Base-by-base conservation (phyloP, 2,113 vertebrate species). In the Macquaria australasica region DNA sequence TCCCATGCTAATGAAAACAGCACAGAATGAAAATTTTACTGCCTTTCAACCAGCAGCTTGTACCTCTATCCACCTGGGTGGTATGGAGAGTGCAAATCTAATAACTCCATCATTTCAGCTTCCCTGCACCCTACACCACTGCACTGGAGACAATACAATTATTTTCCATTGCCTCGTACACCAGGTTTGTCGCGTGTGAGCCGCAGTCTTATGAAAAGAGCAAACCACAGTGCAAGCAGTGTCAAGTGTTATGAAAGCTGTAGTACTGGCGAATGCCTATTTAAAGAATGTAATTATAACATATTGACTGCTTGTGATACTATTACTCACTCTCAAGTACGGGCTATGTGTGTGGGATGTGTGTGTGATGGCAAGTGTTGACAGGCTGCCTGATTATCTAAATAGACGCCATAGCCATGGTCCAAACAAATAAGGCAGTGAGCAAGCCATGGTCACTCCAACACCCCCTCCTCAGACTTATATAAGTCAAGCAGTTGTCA, bases 351-450 rank as follows among this genome's bases (percentile, higher is more conserved):
- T 45, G 31, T 58, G 76, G 18, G 56, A 41, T 34, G 70, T 43
- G 80, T 23, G 68, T 72, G 71, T 55, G 60, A 77, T 78, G 72
- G 71, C 58, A 68, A 85, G 89, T 83, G 92, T 88, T 93, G 92
- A 93, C 87, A 91, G 79, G 77, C 75, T 70, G 80, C 72, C 67
- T 77, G 81, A 92, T 91, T 93, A 92, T 93, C 88, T 91, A 87
- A 91, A 87, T 84, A 83, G 88, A 76, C 71, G 55, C 88, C 93
- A 90, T 73, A 81, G 89, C 64, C 77, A 11, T 91, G 90, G 85
- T 91, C 86, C 90, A 91, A 86, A 89, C 43, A 91, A 93, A 95
- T 94, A 94, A 93, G 82, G 73, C 64, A 58, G 31, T 6, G 67
- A 72, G 87, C 23, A 78, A 79, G 64, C 62, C 84, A 74, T 66